A percentile compares a stretch with the other conserved stretches of the same genome.
Conservation (phyloP, 2,888 invertebrate species). For the Prenolepis imparis region DNA sequence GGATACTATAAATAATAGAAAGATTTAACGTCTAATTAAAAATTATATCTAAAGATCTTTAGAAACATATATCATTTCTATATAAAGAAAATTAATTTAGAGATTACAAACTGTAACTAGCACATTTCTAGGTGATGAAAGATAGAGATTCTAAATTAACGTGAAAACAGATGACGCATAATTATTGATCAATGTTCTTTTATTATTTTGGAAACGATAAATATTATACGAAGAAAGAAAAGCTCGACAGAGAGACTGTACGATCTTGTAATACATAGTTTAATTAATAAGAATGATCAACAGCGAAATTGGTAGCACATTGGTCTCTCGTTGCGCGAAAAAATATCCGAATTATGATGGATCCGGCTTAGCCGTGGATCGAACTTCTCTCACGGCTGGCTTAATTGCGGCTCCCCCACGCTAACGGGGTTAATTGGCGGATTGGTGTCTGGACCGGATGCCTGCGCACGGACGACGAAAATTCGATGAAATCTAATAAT, state of each 20-base stretch:
- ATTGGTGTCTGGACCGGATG: constrained; percentile 65
- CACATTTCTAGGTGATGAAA: background rate
- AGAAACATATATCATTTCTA: background rate
- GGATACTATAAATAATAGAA: background rate
- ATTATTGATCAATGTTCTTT: background rate
- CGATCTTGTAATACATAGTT: background rate
- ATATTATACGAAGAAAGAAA: background rate
- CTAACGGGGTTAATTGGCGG: constrained; percentile 72
- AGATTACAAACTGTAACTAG: background rate
- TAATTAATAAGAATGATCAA: background rate
- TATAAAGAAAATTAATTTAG: constrained; percentile 4
- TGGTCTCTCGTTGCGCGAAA: constrained; percentile 29
- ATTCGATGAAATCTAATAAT: constrained; percentile 81
- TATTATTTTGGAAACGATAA: background rate
- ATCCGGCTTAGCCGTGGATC: constrained; percentile 41
- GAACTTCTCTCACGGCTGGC: constrained; percentile 70
- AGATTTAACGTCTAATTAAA: background rate
- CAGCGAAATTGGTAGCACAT: background rate
- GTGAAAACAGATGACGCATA: background rate
- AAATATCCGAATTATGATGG: constrained; percentile 12
- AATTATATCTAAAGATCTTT: background rate
- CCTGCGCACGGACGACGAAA: constrained; percentile 68
- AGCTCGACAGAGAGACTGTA: background rate
- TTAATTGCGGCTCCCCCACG: constrained; percentile 69
- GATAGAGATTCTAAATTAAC: background rate